Evolutionary conservation across 92 coral and sea anemone genomes (phyloP).

Genomic region (Pocillopora grandis): DNA sequence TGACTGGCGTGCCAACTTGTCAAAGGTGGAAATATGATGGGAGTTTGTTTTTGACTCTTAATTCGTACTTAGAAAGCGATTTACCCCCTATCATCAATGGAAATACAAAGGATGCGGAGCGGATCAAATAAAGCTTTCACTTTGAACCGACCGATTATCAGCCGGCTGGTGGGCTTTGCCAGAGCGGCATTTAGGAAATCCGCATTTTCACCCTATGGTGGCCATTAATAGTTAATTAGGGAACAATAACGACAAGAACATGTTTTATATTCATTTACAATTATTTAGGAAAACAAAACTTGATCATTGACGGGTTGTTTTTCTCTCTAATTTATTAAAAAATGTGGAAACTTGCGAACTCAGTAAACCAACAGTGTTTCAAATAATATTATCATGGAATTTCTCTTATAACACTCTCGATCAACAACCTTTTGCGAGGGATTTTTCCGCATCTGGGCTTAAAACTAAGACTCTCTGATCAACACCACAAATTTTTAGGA

Average conservation of each 20-base stretch:
- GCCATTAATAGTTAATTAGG: slow-evolving; percentile 7
- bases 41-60: neutral
- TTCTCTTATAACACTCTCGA: too few relatives aligned
- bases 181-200: neutral
- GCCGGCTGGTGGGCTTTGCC: neutral
- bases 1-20: neutral
- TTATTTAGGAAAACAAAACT: neutral
- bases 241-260: slow-evolving; percentile 1
- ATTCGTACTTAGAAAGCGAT: neutral
- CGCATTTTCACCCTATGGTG: neutral
- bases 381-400: too few relatives aligned
- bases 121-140: neutral
- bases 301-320: too few relatives aligned
- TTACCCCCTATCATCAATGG: slow-evolving; percentile 42
- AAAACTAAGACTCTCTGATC: too few relatives aligned
- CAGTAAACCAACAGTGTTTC: too few relatives aligned
- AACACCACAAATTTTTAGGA: too few relatives aligned
- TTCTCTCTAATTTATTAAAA: neutral
- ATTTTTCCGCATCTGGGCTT: too few relatives aligned
- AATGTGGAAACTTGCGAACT: too few relatives aligned
- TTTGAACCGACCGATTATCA: slow-evolving; percentile 36
- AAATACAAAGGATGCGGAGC: neutral
- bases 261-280: slow-evolving; percentile 28
- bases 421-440: too few relatives aligned
- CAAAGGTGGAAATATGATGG: neutral